These are phyloP conservation scores for Pseudomyrmex pallidus DNA, from an alignment of 1,140 invertebrate species.

Conservation along the genomic window DNA sequence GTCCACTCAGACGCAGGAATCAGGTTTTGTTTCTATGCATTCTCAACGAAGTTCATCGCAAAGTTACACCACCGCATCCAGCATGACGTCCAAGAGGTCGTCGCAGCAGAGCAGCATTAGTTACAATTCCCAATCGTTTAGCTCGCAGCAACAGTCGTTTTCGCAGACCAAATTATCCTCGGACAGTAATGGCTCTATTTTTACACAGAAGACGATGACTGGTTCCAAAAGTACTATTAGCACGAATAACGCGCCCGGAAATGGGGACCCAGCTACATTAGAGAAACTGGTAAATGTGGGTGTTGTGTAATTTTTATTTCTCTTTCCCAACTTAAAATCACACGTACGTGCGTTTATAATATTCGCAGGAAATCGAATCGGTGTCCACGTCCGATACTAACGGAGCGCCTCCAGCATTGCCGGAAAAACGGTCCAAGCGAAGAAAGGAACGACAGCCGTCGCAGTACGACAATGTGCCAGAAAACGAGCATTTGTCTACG, in stretches of 20 bases:
- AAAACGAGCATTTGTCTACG: constrained; percentile 86
- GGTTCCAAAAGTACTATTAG: constrained; percentile 81
- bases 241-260: constrained; percentile 75
- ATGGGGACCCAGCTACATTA: constrained; percentile 75
- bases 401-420: constrained; percentile 88
- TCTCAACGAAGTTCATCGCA: constrained; percentile 87
- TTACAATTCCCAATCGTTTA: constrained; percentile 83
- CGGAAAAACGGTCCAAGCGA: constrained; percentile 86
- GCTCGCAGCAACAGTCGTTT: constrained; percentile 82
- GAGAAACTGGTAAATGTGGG: constrained; percentile 83
- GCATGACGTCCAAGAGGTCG: constrained; percentile 86
- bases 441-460: constrained; percentile 88
- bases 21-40: constrained; percentile 91
- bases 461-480: constrained; percentile 90
- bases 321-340: not conserved
- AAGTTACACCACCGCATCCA: constrained; percentile 85
- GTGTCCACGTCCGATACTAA: constrained; percentile 77
- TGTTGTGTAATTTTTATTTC: constrained; percentile 62
- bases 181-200: constrained; percentile 80
- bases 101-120: constrained; percentile 86
- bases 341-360: not conserved
- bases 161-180: constrained; percentile 81
- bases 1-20: constrained; percentile 85
- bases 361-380: constrained; percentile 78
- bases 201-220: constrained; percentile 78